Evolutionary conservation across 2,113 vertebrate species (phyloP).

Genomic region (Zeus faber): DNA sequence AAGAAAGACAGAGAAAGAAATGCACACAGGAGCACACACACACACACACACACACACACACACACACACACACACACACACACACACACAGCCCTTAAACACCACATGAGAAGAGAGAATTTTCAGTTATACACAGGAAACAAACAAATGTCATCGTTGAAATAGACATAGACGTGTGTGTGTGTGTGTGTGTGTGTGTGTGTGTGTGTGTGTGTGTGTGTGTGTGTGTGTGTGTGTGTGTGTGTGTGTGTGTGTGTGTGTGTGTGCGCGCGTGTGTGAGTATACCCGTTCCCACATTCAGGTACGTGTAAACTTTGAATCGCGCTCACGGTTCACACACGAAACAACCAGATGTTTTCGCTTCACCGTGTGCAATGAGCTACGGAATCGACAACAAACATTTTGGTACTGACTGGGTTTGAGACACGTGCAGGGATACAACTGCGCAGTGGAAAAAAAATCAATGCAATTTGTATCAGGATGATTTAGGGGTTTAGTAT

Average conservation of each 20-base stretch:
- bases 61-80: not conserved
- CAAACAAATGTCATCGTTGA: not conserved
- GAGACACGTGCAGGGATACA: no score
- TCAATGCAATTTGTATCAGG: no score
- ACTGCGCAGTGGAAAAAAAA: no score
- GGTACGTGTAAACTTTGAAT: no score
- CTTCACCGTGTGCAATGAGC: no score
- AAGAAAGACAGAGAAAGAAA: not conserved
- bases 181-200: slow-evolving; percentile 4
- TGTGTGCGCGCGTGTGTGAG: not conserved
- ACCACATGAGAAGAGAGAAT: not conserved
- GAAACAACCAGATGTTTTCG: no score
- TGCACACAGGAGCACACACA: not conserved
- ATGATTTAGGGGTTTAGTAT: no score
- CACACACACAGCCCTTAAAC: not conserved
- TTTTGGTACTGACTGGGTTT: no score
- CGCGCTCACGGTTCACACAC: no score
- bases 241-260: not conserved
- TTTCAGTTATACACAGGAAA: not conserved
- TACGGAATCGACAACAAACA: no score
- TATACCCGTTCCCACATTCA: no score
- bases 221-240: not conserved
- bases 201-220: slow-evolving; percentile 5
- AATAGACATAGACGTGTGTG: not conserved
- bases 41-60: slow-evolving; percentile 1